phyloP scores from a whole-genome alignment of 2,888 invertebrate species.

The Acanthopleura granulata region DNA sequence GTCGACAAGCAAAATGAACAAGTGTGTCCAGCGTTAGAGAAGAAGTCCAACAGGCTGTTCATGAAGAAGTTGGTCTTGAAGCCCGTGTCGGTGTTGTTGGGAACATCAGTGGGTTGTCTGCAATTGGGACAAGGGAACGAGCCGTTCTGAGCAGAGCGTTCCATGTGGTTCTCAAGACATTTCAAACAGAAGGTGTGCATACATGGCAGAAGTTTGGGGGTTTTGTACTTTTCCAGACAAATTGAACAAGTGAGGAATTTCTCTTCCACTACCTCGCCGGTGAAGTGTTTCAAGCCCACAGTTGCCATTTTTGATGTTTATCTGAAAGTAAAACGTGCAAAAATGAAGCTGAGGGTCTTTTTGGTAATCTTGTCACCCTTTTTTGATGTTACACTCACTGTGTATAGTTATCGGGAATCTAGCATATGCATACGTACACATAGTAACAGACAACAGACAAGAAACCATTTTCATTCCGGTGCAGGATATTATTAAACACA shows the following conservation, averaged over 20 bases:
- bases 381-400: too few relatives aligned
- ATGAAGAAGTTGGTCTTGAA: conserved; percentile 5
- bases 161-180: not conserved
- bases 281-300: too few relatives aligned
- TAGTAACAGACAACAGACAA: too few relatives aligned
- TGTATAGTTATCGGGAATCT: too few relatives aligned
- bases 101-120: not conserved
- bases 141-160: not conserved
- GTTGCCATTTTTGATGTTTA: too few relatives aligned
- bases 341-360: too few relatives aligned
- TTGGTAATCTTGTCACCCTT: too few relatives aligned
- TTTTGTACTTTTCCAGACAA: not conserved
- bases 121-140: not conserved
- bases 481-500: too few relatives aligned
- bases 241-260: not conserved
- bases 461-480: too few relatives aligned
- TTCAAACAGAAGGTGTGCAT: not conserved
- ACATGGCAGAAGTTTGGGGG: not conserved
- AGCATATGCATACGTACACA: too few relatives aligned
- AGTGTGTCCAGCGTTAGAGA: not conserved
- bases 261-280: not conserved
- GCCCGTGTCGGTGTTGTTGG: not conserved
- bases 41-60: conserved; percentile 1
- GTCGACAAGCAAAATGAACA: not conserved
- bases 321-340: too few relatives aligned